Percentiles rank a stretch among this genome's conserved stretches.
These are phyloP conservation scores for Lysandra bellargus DNA, from an alignment of 2,888 invertebrate species.

Conservation along the genomic window DNA sequence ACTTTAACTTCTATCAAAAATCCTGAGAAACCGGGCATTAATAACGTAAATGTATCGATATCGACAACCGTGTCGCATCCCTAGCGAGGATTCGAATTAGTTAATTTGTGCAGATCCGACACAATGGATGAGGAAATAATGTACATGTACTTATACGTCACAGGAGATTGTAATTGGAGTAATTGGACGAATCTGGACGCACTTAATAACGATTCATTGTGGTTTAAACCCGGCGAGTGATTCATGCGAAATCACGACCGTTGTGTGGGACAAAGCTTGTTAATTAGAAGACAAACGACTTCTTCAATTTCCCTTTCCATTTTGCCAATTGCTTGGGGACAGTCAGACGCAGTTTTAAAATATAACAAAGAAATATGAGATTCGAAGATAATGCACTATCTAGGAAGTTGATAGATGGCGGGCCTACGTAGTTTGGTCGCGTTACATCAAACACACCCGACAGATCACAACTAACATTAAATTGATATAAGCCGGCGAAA, in stretches of 20 bases:
- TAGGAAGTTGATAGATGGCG: no score
- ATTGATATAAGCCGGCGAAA: no score
- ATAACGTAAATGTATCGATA: conserved; percentile 32
- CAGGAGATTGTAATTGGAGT: conserved; percentile 78
- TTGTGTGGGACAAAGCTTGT: conserved; percentile 29
- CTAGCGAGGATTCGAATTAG: conserved; percentile 65
- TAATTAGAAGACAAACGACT: conserved; percentile 15
- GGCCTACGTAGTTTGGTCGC: no score
- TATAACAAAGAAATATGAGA: neutral
- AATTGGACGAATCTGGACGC: conserved; percentile 79
- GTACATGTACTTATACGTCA: conserved; percentile 63
- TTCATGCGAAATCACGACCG: conserved; percentile 52
- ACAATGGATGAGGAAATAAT: conserved; percentile 78
- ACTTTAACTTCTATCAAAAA: neutral
- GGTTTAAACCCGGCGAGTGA: conserved; percentile 75
- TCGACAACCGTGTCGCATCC: conserved; percentile 48
- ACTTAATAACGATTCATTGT: conserved; percentile 77
- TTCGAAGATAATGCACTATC: no score
- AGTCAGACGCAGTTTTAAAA: neutral
- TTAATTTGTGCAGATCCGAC: conserved; percentile 77
- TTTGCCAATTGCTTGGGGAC: neutral
- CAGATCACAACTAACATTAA: no score
- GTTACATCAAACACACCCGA: no score
- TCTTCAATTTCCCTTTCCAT: neutral
- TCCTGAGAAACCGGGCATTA: no score